Conservation (phyloP, 2,797 vertebrate species). For the Dromococcyx pavoninus region DNA sequence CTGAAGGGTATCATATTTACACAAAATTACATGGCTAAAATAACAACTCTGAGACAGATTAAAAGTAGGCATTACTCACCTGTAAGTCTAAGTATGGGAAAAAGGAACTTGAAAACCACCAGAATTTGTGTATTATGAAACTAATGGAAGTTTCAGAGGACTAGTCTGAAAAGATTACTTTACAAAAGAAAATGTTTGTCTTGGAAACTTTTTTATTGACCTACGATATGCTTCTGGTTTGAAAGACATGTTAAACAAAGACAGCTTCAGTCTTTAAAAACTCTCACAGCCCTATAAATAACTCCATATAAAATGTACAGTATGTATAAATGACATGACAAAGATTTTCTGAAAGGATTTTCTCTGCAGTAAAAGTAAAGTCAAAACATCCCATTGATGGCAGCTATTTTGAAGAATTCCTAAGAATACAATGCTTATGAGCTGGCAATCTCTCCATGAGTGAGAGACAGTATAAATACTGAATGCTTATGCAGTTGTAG, state of each 20-base stretch:
- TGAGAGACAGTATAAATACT: constrained; percentile 54
- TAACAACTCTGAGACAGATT: neutral
- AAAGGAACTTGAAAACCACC: neutral
- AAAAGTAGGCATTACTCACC: neutral
- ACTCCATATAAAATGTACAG: constrained; percentile 65
- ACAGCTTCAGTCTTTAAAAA: constrained; percentile 55
- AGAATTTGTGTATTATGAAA: neutral
- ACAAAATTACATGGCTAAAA: neutral
- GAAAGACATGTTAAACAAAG: constrained; percentile 68
- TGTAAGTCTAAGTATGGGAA: neutral
- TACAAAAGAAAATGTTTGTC: constrained; percentile 25
- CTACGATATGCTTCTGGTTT: constrained; percentile 23
- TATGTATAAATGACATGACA: constrained; percentile 69
- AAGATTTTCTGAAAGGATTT: constrained; percentile 69
- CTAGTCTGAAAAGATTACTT: neutral
- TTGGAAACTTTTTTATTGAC: constrained; percentile 45
- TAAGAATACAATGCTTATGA: constrained; percentile 57
- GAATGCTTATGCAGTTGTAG: constrained; percentile 60
- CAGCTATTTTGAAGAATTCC: constrained; percentile 71
- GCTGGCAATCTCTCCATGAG: constrained; percentile 61
- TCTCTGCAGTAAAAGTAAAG: constrained; percentile 61
- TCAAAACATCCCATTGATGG: constrained; percentile 68
- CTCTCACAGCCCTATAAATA: constrained; percentile 73
- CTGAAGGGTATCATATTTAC: neutral
- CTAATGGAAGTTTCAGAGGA: constrained; percentile 3